Percentiles rank a stretch among this genome's conserved stretches.
Evolutionary conservation across 2,797 vertebrate genomes (phyloP).

Genomic region (Chaenodraco wilsoni): DNA sequence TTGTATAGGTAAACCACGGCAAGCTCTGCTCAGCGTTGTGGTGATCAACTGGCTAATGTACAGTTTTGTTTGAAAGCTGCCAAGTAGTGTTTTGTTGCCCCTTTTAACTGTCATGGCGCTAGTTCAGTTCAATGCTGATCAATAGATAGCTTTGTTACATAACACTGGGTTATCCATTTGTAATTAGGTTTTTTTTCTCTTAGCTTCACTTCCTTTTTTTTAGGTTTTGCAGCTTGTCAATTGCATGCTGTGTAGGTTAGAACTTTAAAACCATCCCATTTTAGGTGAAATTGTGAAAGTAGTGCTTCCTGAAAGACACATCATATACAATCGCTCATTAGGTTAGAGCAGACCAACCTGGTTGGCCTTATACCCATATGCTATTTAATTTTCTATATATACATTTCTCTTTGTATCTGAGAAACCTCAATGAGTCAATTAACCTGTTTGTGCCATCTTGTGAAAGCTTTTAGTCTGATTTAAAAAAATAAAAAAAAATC

Average conservation of each 20-base stretch:
- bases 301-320: conserved; percentile 6
- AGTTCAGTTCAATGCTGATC: not conserved
- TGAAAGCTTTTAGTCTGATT: conserved; percentile 5
- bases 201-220: conserved; percentile 47
- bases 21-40: not conserved
- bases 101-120: not conserved
- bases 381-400: not conserved
- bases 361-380: not conserved
- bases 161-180: not conserved
- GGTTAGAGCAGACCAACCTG: not conserved
- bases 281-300: conserved; percentile 10
- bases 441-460: not conserved
- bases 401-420: conserved; percentile 1
- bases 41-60: conserved; percentile 2
- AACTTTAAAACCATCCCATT: conserved; percentile 2
- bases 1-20: conserved; percentile 10
- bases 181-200: not conserved
- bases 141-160: not conserved
- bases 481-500: no score
- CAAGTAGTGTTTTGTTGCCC: not conserved
- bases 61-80: not conserved
- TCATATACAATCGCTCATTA: not conserved
- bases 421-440: not conserved
- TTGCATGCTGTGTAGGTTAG: not conserved
- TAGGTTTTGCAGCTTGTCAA: conserved; percentile 16